Evolutionary conservation across 2,113 vertebrate species (phyloP), one percentile per base, ranked within the genome.

Genomic region (Tetrao urogallus): DNA sequence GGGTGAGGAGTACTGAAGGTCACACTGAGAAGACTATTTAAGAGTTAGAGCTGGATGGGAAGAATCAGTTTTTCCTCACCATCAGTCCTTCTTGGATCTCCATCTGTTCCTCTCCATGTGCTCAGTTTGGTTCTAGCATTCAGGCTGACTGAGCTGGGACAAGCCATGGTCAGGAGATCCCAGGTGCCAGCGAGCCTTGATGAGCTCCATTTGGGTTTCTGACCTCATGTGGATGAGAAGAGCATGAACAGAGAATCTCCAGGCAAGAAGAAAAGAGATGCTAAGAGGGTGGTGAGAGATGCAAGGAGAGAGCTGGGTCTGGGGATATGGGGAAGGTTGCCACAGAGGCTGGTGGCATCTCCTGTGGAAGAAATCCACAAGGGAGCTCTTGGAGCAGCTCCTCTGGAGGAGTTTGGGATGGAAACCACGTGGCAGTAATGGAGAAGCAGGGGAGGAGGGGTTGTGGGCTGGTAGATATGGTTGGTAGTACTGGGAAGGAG

Each of bases 381-480:
- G 20, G 28, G 45, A 34, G 30, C 2, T n/a, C 52, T 79, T 45
- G 54, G 22, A 16, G 10, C 30, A 30, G 13, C 24, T 63, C 77
- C 11, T 19, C 32, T 48, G 11, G 1, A 40, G 19, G 2, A 3
- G 3, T 64, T 32, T 1, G 2, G 54, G 50, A 10, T 21, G 42
- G 65, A 64, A 50, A 66, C 10, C 20, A 6, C 0, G 3, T 3
- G 3, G 30, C 57, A 43, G 40, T 40, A 42, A 28, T 1, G 5
- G 11, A 50, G 45, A 22, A 64, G 32, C n/a, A 28, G 38, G 42
- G 48, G 3, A 54, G 17, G 25, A 28, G 64, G 42, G 25, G 38
- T 38, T 43, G 27, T 65, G 56, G 25, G 0, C 25, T 36, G 67
- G 25, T 52, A 2, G 71, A 72, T 30, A 14, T 43, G 34, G 70